A percentile compares a stretch with the other conserved stretches of the same genome.
phyloP scores from a whole-genome alignment of 2,888 invertebrate genomes.

The Ischnus inquisitorius region DNA sequence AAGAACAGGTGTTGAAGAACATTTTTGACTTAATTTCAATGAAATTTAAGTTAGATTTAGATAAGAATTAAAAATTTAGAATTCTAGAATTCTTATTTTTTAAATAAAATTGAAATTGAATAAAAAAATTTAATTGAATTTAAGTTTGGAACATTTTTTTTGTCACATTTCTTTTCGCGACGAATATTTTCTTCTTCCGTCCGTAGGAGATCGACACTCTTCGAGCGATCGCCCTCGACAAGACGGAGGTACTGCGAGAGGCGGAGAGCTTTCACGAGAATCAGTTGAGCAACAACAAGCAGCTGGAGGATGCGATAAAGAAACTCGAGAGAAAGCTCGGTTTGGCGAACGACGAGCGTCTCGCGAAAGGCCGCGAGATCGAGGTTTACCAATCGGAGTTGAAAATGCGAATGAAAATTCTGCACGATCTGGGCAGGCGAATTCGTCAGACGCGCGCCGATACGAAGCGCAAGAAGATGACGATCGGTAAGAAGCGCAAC shows the following conservation, averaged over 20 bases:
- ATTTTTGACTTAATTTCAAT: too few relatives aligned
- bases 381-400: constrained; percentile 85
- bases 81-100: too few relatives aligned
- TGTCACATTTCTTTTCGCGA: too few relatives aligned
- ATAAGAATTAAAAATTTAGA: too few relatives aligned
- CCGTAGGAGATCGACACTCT: constrained; percentile 87
- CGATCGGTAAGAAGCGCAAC: constrained; percentile 65
- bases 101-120: too few relatives aligned
- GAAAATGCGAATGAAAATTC: constrained; percentile 62
- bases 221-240: constrained; percentile 85
- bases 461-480: constrained; percentile 67
- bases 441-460: constrained; percentile 70
- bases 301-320: constrained; percentile 85
- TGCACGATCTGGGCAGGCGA: constrained; percentile 71
- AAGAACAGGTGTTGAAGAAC: too few relatives aligned
- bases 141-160: too few relatives aligned
- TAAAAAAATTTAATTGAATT: too few relatives aligned
- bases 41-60: too few relatives aligned
- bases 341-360: constrained; percentile 81
- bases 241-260: constrained; percentile 87
- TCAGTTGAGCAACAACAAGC: constrained; percentile 87
- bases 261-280: constrained; percentile 88
- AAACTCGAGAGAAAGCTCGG: constrained; percentile 84
- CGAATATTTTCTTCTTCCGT: too few relatives aligned
- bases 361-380: constrained; percentile 82